Conservation (phyloP, 1,140 invertebrate species). For the Bombyx mandarina region DNA sequence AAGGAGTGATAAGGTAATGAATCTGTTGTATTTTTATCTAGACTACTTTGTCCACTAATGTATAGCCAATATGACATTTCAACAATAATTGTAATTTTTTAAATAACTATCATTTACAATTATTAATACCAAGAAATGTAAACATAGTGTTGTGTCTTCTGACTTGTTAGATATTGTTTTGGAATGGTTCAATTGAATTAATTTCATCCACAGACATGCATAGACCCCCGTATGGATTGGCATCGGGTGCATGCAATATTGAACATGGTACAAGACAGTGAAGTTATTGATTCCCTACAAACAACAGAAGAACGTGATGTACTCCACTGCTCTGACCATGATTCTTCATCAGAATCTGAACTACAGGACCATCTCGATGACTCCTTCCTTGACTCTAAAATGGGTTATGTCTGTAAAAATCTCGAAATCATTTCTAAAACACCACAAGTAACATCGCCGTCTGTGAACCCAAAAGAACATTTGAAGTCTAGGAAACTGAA, state of each 20-base stretch:
- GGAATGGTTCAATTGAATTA: conserved; percentile 63
- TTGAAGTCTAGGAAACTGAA: conserved; percentile 31
- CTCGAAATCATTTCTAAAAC: conserved; percentile 33
- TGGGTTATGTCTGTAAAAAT: conserved; percentile 51
- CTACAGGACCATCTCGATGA: conserved; percentile 35
- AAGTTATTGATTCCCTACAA: conserved; percentile 59
- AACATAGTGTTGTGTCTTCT: not conserved
- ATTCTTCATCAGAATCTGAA: conserved; percentile 55
- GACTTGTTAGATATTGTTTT: conserved; percentile 3
- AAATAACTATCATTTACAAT: no score
- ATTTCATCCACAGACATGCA: conserved; percentile 68
- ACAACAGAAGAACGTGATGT: conserved; percentile 53
- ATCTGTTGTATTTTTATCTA: conserved; percentile 39
- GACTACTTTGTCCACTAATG: conserved; percentile 15
- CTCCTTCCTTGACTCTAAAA: conserved; percentile 41
- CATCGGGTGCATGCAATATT: conserved; percentile 65
- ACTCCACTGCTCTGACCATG: conserved; percentile 53
- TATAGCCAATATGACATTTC: conserved; percentile 29
- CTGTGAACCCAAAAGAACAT: conserved; percentile 22
- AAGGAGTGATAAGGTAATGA: conserved; percentile 70
- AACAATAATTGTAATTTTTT: conserved; percentile 3
- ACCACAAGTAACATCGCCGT: conserved; percentile 25
- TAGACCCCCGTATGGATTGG: conserved; percentile 68
- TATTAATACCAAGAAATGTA: conserved; percentile 2
- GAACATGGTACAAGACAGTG: conserved; percentile 62